Conservation (phyloP, 2,888 invertebrate genomes). For the Teinopalpus imperialis region DNA sequence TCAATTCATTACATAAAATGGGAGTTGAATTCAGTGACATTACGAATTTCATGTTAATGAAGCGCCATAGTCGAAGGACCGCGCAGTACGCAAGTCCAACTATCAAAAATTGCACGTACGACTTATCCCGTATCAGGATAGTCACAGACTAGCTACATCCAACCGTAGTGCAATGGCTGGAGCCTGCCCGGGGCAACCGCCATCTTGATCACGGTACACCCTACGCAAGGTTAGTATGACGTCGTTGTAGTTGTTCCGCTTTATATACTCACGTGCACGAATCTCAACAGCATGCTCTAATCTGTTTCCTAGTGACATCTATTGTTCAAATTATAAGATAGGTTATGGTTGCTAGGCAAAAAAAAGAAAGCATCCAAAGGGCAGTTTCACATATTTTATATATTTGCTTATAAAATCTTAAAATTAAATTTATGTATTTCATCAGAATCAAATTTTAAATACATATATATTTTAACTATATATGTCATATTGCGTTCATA, state of each 20-base stretch:
- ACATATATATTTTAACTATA: no score
- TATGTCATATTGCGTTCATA: no score
- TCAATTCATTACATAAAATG: no score
- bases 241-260: fast-evolving
- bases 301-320: slow-evolving; percentile 59
- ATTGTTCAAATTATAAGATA: slow-evolving; percentile 34
- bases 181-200: slow-evolving; percentile 84
- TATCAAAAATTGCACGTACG: slow-evolving; percentile 84
- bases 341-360: slow-evolving; percentile 26
- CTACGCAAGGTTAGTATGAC: slow-evolving; percentile 88
- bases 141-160: slow-evolving; percentile 83
- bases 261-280: slow-evolving; percentile 43
- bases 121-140: slow-evolving; percentile 80
- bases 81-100: slow-evolving; percentile 84
- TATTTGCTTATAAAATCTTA: no score
- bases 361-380: slow-evolving; percentile 15
- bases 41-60: slow-evolving; percentile 16
- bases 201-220: slow-evolving; percentile 87
- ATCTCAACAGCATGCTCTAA: slow-evolving; percentile 58
- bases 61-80: no score
- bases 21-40: no score
- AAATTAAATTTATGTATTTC: no score
- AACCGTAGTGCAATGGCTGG: slow-evolving; percentile 85
- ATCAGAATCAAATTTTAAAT: no score
- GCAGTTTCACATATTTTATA: neutral